phyloP scores from a whole-genome alignment of 1,140 invertebrate genomes.

The Mactra quadrangularis region DNA sequence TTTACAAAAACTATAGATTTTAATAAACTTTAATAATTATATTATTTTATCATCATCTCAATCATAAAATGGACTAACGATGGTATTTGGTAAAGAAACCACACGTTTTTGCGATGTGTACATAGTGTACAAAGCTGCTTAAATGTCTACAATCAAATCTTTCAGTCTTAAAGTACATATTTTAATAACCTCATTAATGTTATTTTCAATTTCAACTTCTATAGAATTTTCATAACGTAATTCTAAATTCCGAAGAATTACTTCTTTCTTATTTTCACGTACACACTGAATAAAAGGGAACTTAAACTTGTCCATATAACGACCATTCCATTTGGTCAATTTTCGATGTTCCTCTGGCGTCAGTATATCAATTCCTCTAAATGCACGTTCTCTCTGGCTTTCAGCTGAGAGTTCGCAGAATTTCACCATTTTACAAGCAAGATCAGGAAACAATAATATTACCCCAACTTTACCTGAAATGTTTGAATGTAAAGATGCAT shows the following conservation, averaged over 20 bases:
- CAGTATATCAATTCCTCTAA: conserved; percentile 17
- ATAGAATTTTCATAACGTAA: background rate
- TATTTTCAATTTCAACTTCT: conserved; percentile 1
- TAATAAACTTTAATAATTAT: too few species aligned
- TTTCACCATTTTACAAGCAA: conserved; percentile 35
- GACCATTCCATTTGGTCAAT: conserved; percentile 18
- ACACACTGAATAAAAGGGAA: conserved; percentile 53
- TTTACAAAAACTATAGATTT: too few species aligned
- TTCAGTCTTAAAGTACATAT: conserved; percentile 17
- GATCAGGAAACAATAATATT: conserved; percentile 24
- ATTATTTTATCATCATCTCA: too few species aligned
- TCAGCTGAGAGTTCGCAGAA: conserved; percentile 24
- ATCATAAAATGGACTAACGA: too few species aligned
- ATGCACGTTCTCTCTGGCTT: conserved; percentile 1
- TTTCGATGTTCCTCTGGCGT: conserved; percentile 7
- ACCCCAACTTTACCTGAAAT: conserved; percentile 51
- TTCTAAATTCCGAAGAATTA: conserved; percentile 24
- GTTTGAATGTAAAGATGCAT: background rate
- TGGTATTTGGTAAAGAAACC: too few species aligned
- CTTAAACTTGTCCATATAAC: conserved; percentile 32
- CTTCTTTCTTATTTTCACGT: conserved; percentile 46
- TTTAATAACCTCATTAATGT: conserved; percentile 37
- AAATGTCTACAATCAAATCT: too few species aligned
- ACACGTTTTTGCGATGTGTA: too few species aligned
- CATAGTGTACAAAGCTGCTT: too few species aligned